Evolutionary conservation across 37 sponge, comb jelly and placozoan species (phyloP).

Genomic region (Beroe forskalii): DNA sequence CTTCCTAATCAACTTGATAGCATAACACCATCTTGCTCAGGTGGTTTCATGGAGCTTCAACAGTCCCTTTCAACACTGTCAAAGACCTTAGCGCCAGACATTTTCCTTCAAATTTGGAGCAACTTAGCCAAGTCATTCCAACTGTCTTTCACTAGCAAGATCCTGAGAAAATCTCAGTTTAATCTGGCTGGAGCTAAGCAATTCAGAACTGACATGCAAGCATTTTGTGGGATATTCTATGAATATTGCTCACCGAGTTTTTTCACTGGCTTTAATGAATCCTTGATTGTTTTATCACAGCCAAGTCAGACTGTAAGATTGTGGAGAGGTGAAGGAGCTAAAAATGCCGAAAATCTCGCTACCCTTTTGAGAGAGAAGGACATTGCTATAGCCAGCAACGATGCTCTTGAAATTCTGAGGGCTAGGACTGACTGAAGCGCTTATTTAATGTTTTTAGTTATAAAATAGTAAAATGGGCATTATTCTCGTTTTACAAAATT

Average conservation of each 20-base stretch:
- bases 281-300: not conserved
- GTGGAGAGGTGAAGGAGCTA: slow-evolving; percentile 7
- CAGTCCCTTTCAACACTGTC: not conserved
- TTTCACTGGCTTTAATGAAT: not conserved
- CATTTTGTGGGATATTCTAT: slow-evolving; percentile 44
- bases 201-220: not conserved
- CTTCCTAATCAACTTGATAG: not conserved
- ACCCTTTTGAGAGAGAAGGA: not conserved
- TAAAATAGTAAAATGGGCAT: too few species aligned
- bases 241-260: slow-evolving; percentile 53
- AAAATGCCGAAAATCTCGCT: not conserved
- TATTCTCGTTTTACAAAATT: too few species aligned
- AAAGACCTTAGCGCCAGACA: not conserved
- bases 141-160: not conserved
- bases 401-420: not conserved
- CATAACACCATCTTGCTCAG: slow-evolving; percentile 48
- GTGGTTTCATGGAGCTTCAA: slow-evolving; percentile 44
- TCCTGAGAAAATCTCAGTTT: not conserved
- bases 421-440: slow-evolving; percentile 9
- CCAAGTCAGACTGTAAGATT: slow-evolving; percentile 29
- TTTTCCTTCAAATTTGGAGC: slow-evolving; percentile 18
- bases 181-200: slow-evolving; percentile 28
- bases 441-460: not conserved
- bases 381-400: not conserved
- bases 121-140: slow-evolving; percentile 50